Evolutionary conservation across 2,888 invertebrate genomes (phyloP).

Genomic region (Cybosia mesomella): DNA sequence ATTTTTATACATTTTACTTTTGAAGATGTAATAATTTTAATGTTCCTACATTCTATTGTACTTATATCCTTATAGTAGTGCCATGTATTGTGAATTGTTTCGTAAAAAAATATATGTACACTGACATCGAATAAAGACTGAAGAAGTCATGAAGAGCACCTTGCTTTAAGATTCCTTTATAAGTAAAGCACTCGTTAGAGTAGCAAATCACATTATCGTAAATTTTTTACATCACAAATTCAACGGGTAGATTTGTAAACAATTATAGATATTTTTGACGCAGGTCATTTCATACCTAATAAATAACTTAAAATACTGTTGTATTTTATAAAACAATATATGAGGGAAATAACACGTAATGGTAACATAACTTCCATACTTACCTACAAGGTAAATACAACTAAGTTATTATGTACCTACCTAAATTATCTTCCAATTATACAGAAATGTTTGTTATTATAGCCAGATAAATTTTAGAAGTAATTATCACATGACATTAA

Average conservation of each 20-base stretch:
- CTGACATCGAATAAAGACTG: conserved; percentile 82
- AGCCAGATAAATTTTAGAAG: too few relatives aligned
- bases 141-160: conserved; percentile 60
- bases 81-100: conserved; percentile 71
- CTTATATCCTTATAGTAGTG: conserved; percentile 73
- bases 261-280: background rate
- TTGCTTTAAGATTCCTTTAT: conserved; percentile 31
- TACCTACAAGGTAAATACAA: background rate
- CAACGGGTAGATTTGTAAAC: background rate
- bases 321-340: background rate
- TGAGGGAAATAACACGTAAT: background rate
- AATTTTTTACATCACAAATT: background rate
- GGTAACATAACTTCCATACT: background rate
- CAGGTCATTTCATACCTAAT: background rate
- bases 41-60: conserved; percentile 76
- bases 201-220: conserved; percentile 10
- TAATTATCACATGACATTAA: too few relatives aligned
- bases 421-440: background rate
- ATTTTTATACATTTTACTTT: conserved; percentile 76
- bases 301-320: background rate
- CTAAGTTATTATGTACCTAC: background rate
- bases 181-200: conserved; percentile 37
- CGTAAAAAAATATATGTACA: conserved; percentile 50
- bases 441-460: too few relatives aligned
- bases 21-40: conserved; percentile 66